A percentile compares a stretch with the other conserved stretches of the same genome.
Conservation (phyloP, 2,113 vertebrate species). For the Lepidothrix coronata region DNA sequence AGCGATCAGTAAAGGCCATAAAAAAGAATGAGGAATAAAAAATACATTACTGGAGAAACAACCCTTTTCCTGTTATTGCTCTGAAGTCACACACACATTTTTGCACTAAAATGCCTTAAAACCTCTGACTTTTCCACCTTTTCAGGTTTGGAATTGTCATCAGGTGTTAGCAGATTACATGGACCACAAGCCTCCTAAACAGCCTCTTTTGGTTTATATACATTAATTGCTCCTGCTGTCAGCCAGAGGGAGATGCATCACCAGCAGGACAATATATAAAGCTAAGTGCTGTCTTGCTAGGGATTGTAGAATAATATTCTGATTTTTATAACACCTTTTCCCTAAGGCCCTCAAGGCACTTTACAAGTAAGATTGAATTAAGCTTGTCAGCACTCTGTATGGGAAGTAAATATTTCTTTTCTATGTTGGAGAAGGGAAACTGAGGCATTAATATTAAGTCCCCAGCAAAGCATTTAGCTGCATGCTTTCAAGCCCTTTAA, state of each 20-base stretch:
- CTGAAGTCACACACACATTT: neutral
- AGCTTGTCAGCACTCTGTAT: slow-evolving; percentile 7
- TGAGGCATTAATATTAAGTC: slow-evolving; percentile 39
- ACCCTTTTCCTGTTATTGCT: neutral
- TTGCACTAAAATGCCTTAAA: neutral
- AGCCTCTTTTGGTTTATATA: neutral
- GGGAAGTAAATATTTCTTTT: slow-evolving; percentile 30
- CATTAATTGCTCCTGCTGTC: slow-evolving; percentile 10
- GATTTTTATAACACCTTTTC: slow-evolving; percentile 32
- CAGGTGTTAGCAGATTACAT: neutral
- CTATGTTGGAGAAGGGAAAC: slow-evolving; percentile 21
- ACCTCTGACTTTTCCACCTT: neutral
- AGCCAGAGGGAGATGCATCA: slow-evolving; percentile 29
- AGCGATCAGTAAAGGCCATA: neutral
- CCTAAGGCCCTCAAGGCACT: neutral
- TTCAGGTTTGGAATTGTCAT: neutral
- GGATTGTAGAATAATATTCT: neutral
- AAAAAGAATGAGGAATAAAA: neutral
- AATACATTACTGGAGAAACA: neutral
- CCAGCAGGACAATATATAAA: neutral
- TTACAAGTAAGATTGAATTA: slow-evolving; percentile 48
- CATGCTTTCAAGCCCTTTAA: slow-evolving; percentile 7
- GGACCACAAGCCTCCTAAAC: neutral
- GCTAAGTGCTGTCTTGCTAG: neutral
- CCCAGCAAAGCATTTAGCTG: neutral